Percentiles rank a stretch among this genome's conserved stretches.
These are phyloP conservation scores for Tetheella fluctuosa DNA, from an alignment of 2,888 invertebrate species.

Conservation along the genomic window DNA sequence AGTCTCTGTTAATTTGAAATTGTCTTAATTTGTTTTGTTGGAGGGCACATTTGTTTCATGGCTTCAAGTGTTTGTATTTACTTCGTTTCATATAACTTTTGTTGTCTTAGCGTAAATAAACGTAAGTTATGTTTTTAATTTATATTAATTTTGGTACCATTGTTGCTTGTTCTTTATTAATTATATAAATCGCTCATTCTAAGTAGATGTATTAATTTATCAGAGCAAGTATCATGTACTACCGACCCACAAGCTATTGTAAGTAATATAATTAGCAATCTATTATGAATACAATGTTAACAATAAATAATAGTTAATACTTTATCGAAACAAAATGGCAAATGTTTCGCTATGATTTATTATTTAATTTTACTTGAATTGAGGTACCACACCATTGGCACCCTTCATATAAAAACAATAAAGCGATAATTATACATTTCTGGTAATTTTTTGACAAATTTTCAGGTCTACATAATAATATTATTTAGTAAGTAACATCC, in stretches of 20 bases:
- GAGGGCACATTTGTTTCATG: constrained; percentile 67
- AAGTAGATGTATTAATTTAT: neutral
- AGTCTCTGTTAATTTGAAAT: constrained; percentile 76
- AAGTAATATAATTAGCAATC: too few relatives aligned
- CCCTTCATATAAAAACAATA: too few relatives aligned
- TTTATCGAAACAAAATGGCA: too few relatives aligned
- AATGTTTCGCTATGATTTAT: too few relatives aligned
- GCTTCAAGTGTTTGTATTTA: constrained; percentile 55
- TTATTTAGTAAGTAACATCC: too few relatives aligned
- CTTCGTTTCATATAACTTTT: constrained; percentile 46
- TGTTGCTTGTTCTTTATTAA: neutral
- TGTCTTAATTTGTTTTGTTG: constrained; percentile 78
- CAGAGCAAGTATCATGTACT: neutral
- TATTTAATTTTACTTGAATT: too few relatives aligned
- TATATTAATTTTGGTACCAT: constrained; percentile 1
- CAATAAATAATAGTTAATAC: too few relatives aligned
- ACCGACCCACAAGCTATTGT: neutral
- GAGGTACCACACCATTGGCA: too few relatives aligned
- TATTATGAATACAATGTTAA: too few relatives aligned
- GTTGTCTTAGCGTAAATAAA: constrained; percentile 20
- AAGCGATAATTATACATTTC: too few relatives aligned
- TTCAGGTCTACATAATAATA: too few relatives aligned
- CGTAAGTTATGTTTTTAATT: constrained; percentile 4
- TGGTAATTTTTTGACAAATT: too few relatives aligned
- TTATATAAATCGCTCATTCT: neutral